phyloP scores from a whole-genome alignment of 1,140 invertebrate genomes.

The Macrosteles quadrilineatus region DNA sequence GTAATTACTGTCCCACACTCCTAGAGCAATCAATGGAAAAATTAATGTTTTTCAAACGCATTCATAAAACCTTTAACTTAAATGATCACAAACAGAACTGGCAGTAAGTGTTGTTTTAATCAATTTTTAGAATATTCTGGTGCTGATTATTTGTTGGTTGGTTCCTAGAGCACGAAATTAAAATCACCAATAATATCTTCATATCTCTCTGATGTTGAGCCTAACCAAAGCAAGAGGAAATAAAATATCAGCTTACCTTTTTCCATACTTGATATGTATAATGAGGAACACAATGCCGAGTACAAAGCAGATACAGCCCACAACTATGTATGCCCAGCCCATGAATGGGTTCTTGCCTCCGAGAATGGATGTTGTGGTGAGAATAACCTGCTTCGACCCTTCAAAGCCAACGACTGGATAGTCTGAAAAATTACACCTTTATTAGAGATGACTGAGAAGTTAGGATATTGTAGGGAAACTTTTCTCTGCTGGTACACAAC shows the following conservation, averaged over 20 bases:
- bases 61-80: no score
- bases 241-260: constrained; percentile 66
- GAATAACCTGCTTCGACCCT: constrained; percentile 90
- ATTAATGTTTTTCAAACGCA: no score
- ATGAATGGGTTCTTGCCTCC: constrained; percentile 99
- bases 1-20: no score
- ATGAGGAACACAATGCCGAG: constrained; percentile 91
- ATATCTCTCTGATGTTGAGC: no score
- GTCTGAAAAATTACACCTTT: no score
- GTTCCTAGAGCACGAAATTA: background rate
- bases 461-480: no score
- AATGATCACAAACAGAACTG: no score
- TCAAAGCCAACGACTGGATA: constrained; percentile 90
- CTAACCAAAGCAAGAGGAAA: no score
- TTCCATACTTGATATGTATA: constrained; percentile 87
- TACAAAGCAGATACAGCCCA: constrained; percentile 90
- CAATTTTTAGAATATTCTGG: background rate
- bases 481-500: no score
- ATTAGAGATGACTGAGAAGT: no score
- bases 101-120: no score
- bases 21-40: no score
- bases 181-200: background rate
- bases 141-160: background rate
- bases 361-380: constrained; percentile 95
- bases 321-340: constrained; percentile 96